phyloP scores from a whole-genome alignment of 2,888 invertebrate genomes.

The Drosophila ochracea region DNA sequence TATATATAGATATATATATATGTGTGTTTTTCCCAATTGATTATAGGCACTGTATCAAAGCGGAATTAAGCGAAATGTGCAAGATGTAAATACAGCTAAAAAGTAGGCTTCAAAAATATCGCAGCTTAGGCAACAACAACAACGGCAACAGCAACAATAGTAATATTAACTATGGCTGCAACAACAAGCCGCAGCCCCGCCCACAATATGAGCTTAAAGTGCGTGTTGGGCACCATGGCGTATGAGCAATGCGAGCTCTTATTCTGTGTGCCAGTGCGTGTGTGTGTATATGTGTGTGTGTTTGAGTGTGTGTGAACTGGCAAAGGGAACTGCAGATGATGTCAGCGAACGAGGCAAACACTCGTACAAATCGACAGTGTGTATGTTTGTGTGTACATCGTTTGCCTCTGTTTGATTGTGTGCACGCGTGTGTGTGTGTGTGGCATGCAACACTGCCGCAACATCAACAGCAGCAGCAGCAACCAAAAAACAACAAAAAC shows the following conservation, averaged over 20 bases:
- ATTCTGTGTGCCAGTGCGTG: conserved; percentile 8
- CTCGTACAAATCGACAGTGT: conserved; percentile 30
- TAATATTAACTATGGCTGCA: conserved; percentile 24
- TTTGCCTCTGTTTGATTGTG: conserved; percentile 4
- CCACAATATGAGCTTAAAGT: conserved; percentile 53
- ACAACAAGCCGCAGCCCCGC: conserved; percentile 20
- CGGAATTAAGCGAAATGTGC: background rate
- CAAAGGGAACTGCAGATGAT: conserved; percentile 67
- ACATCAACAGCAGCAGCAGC: conserved; percentile 37
- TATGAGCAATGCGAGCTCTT: conserved; percentile 60
- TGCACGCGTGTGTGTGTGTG: conserved; percentile 28
- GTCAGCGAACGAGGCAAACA: conserved; percentile 69
- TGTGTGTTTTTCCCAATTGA: background rate
- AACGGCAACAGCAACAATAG: background rate
- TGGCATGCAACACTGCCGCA: conserved; percentile 70
- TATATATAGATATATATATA: background rate
- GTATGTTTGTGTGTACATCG: conserved; percentile 10
- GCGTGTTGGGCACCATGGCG: conserved; percentile 57
- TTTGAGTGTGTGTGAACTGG: conserved; percentile 15
- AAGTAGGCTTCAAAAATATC: conserved; percentile 14
- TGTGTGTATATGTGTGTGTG: background rate
- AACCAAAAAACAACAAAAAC: conserved; percentile 32
- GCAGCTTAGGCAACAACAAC: conserved; percentile 3
- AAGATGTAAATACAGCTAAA: conserved; percentile 10
- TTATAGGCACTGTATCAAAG: background rate